Base-by-base conservation (phyloP, 2,113 vertebrate genomes). In the Grallaria varia region DNA sequence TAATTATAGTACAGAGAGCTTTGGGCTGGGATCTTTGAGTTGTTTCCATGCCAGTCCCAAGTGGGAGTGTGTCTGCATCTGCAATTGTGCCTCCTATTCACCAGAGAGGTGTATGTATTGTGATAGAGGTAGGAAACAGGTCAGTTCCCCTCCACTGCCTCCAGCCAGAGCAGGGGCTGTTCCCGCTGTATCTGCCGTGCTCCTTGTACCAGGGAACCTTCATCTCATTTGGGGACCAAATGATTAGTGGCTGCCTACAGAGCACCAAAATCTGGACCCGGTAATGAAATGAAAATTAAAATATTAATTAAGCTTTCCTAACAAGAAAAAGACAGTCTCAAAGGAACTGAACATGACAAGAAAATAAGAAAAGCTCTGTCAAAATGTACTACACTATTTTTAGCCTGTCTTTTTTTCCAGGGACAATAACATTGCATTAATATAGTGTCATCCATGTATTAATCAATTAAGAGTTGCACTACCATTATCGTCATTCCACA, bases 361-460 rank as follows among this genome's bases (percentile, higher is more conserved):
- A 81, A 87, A 93, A 77, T 84, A 95, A 90, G 68, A 91, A 96
- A 96, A 64, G 87, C 47, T 39, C 80, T 95, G 73, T 92, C 79
- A 90, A 92, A 93, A 93, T 88, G 88, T 88, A 73, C 79, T 39
- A 6, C 0, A 1, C 47, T 94, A 92, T 95, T 96, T 89, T 95
- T 95, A 95, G 64, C 13, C 35, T 90, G 75, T 22, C 50, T 71
- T 96, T 95, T 89, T 89, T 96, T 90, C 49, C 76, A 75, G 55
- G 20, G 47, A 77, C 42, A 55, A 59, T 92, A 90, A 71, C 47
- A 21, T 28, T 89, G 76, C 44, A 58, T 77, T 90, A 90, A 90
- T 59, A 56, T 18, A 92, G 42, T 35, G 33, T 68, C 63, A 92
- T 89, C 64, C 64, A 56, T 52, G 27, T 77, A 87, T 74, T 74